Conservation (phyloP, 2,113 vertebrate genomes). For the Bungarus multicinctus region DNA sequence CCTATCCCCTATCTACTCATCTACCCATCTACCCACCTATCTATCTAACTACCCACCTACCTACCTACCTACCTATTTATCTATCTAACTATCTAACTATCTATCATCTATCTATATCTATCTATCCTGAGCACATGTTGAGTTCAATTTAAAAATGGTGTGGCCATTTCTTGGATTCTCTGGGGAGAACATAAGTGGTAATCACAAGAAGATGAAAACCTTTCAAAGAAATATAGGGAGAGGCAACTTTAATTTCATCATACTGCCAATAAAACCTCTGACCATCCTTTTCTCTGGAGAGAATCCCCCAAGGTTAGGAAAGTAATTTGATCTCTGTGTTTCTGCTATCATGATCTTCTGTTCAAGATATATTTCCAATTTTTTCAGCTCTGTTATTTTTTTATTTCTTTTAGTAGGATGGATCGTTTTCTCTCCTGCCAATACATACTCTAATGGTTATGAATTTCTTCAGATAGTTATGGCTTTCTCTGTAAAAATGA, state of each 20-base stretch:
- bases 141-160: background rate
- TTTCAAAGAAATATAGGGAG: conserved; percentile 30
- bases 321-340: conserved; percentile 51
- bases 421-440: conserved; percentile 38
- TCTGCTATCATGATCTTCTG: conserved; percentile 39
- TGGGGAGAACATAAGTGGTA: conserved; percentile 14
- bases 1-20: too few relatives aligned
- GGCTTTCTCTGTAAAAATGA: conserved; percentile 43
- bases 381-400: conserved; percentile 49
- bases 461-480: conserved; percentile 55
- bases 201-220: conserved; percentile 18
- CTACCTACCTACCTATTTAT: background rate
- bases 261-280: conserved; percentile 37
- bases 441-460: conserved; percentile 27
- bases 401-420: conserved; percentile 14
- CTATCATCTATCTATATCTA: background rate
- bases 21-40: background rate
- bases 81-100: background rate
- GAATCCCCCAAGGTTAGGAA: conserved; percentile 35
- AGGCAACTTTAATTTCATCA: conserved; percentile 32
- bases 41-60: background rate
- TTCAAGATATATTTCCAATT: conserved; percentile 54
- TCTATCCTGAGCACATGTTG: background rate
- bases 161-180: background rate
- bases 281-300: conserved; percentile 23